Evolutionary conservation across 2,797 vertebrate genomes (phyloP).

Genomic region (Pelobates cultripes): DNA sequence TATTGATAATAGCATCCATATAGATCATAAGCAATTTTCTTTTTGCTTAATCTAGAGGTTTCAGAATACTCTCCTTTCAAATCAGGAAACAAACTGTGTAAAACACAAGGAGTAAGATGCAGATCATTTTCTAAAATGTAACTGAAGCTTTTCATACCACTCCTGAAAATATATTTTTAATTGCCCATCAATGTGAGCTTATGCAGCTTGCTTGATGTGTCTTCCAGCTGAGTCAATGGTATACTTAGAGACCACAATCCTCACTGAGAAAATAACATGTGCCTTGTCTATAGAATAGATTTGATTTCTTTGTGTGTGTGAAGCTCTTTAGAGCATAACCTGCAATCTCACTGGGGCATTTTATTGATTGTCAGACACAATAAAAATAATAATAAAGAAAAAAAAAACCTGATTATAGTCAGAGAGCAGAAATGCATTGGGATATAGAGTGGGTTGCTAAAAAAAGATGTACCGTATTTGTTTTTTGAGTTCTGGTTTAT

Average conservation of each 20-base stretch:
- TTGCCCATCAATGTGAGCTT: conserved; percentile 3
- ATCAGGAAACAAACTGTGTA: neutral
- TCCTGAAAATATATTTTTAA: neutral
- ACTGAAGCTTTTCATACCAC: neutral
- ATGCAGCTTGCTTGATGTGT: neutral
- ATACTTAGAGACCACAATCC: conserved; percentile 1
- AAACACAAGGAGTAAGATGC: neutral
- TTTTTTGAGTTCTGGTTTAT: neutral
- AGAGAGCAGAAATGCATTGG: conserved; percentile 6
- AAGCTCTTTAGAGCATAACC: neutral
- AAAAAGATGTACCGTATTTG: conserved; percentile 13
- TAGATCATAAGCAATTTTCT: no score
- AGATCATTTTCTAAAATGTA: neutral
- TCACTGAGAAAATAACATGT: neutral
- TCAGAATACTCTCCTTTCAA: neutral
- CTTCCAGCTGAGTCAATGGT: neutral
- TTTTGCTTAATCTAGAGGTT: no score
- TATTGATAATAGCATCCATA: no score
- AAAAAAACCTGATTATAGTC: neutral
- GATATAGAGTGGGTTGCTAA: neutral
- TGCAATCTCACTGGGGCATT: neutral
- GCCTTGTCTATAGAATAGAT: neutral
- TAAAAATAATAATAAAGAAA: conserved; percentile 18
- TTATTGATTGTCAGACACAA: conserved; percentile 3
- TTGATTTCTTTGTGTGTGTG: neutral